Percentiles rank a stretch among this genome's conserved stretches.
Evolutionary conservation across 2,113 vertebrate species (phyloP).

Genomic region (Picathartes gymnocephalus): DNA sequence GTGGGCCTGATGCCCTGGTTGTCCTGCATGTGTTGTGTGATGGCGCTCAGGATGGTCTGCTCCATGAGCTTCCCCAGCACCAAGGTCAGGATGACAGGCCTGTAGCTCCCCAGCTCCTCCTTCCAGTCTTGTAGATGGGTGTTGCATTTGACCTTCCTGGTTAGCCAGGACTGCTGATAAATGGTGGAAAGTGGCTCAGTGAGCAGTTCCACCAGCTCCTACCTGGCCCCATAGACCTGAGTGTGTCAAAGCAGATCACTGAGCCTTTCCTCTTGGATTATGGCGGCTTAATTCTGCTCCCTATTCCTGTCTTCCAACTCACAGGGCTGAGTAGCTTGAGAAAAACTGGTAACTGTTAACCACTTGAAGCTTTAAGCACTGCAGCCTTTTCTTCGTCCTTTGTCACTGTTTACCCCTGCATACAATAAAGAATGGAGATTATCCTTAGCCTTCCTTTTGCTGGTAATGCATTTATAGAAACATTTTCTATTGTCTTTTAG

Average conservation of each 20-base stretch:
- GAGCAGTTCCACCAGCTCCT: neutral
- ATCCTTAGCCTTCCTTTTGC: neutral
- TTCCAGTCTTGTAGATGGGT: neutral
- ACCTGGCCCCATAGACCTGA: neutral
- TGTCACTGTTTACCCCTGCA: neutral
- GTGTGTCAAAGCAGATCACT: neutral
- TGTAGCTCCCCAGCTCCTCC: neutral
- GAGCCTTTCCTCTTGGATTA: neutral
- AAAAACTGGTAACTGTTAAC: neutral
- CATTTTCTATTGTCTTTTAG: neutral
- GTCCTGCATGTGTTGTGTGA: neutral
- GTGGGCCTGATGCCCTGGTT: neutral
- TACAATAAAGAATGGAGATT: neutral
- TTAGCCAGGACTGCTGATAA: neutral
- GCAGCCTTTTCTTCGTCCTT: neutral
- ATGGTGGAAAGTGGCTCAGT: neutral
- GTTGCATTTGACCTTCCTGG: rapidly evolving
- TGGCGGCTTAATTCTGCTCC: neutral
- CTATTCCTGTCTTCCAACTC: neutral
- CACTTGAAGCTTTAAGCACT: neutral
- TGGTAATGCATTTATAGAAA: neutral
- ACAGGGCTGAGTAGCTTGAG: neutral
- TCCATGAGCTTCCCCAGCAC: neutral
- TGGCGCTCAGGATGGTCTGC: neutral
- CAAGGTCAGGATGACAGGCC: neutral